Conservation (phyloP, 2,113 vertebrate genomes). For the Myotis davidii region DNA sequence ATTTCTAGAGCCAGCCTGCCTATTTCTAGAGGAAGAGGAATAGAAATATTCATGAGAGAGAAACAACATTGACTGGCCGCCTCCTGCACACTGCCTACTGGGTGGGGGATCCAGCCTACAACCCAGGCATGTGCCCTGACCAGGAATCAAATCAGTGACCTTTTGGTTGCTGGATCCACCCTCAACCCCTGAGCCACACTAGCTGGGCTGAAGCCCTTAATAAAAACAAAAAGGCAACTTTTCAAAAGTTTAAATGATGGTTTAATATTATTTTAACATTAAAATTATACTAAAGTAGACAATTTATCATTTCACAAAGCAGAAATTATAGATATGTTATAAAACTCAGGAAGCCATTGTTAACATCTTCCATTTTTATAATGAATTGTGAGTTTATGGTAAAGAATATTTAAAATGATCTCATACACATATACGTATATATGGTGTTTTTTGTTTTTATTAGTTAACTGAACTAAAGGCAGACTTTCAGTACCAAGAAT, state of each 20-base stretch:
- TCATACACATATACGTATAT: background rate
- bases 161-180: too few relatives aligned
- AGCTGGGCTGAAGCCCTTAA: background rate
- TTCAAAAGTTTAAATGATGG: background rate
- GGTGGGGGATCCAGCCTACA: too few relatives aligned
- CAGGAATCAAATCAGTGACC: too few relatives aligned
- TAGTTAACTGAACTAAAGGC: conserved; percentile 98
- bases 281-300: background rate
- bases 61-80: too few relatives aligned
- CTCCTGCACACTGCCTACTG: too few relatives aligned
- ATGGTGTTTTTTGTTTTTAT: background rate
- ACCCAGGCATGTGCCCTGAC: too few relatives aligned
- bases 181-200: too few relatives aligned
- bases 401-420: background rate
- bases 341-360: background rate
- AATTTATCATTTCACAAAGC: background rate
- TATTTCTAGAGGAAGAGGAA: too few relatives aligned
- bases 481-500: conserved; percentile 99
- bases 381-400: background rate
- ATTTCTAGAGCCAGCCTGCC: background rate
- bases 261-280: background rate
- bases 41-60: too few relatives aligned
- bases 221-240: background rate
- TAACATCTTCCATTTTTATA: background rate
- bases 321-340: background rate